Percentiles rank a stretch among this genome's conserved stretches.
phyloP scores from a whole-genome alignment of 2,797 vertebrate genomes.

The Erpetoichthys calabaricus region DNA sequence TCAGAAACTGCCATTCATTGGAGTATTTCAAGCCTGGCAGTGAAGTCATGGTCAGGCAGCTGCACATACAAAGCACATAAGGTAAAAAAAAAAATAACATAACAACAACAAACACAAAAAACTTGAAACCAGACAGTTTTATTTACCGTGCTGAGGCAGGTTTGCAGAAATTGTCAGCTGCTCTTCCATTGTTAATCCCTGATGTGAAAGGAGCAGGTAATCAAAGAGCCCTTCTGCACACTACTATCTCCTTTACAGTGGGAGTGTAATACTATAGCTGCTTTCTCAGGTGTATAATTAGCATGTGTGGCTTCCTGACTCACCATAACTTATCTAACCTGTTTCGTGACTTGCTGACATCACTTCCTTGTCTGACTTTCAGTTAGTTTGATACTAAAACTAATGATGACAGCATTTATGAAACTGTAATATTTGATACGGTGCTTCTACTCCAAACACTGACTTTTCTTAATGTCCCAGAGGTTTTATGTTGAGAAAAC shows the following conservation, averaged over 20 bases:
- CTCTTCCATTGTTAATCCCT: conserved; percentile 42
- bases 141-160: conserved; percentile 58
- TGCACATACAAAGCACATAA: neutral
- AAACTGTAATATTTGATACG: conserved; percentile 30
- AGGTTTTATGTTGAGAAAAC: no score
- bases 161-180: conserved; percentile 33
- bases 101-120: conserved; percentile 4
- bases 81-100: conserved; percentile 10
- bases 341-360: conserved; percentile 67
- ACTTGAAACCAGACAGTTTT: no score
- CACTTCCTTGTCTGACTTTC: conserved; percentile 34
- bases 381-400: no score
- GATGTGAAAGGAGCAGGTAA: conserved; percentile 22
- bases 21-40: no score
- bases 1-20: no score
- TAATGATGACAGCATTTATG: conserved; percentile 22
- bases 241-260: conserved; percentile 35
- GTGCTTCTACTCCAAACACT: conserved; percentile 15
- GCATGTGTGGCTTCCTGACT: conserved; percentile 57
- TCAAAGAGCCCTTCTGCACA: conserved; percentile 11
- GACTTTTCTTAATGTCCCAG: no score
- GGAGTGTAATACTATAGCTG: conserved; percentile 44
- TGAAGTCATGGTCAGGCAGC: no score
- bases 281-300: conserved; percentile 57
- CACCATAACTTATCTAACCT: conserved; percentile 79